Percentiles rank a stretch among this genome's conserved stretches.
Evolutionary conservation across 2,797 vertebrate species (phyloP).

Genomic region (Melanogrammus aeglefinus): DNA sequence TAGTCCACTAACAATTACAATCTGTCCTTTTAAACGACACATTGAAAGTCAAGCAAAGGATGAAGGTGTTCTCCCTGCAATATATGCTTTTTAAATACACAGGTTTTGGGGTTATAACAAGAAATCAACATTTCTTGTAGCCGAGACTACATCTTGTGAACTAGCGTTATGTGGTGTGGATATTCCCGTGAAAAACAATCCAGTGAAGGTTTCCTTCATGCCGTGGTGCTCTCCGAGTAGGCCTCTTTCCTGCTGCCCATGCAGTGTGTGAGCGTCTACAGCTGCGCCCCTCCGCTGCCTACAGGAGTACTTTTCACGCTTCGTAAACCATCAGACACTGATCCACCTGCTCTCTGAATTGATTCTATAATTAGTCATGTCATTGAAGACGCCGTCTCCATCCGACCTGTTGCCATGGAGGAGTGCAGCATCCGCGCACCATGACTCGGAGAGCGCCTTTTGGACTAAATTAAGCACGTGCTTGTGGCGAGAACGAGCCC

Average conservation of each 20-base stretch:
- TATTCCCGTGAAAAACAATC: neutral
- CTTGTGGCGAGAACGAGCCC: neutral
- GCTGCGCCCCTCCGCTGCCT: neutral
- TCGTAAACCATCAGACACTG: slow-evolving; percentile 25
- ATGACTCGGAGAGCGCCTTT: neutral
- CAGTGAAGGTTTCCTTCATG: neutral
- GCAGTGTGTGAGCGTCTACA: neutral
- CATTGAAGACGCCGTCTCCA: slow-evolving; percentile 48
- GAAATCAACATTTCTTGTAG: no score
- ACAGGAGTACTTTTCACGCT: slow-evolving; percentile 28
- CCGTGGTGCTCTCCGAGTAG: neutral
- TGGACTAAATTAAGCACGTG: neutral
- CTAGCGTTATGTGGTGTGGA: no score
- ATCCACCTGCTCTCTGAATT: slow-evolving; percentile 59
- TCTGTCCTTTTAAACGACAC: neutral
- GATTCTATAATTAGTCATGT: slow-evolving; percentile 63
- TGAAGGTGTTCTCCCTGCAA: neutral
- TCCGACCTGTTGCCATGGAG: slow-evolving; percentile 65
- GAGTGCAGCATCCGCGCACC: neutral
- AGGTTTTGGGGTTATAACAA: no score
- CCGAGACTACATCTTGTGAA: no score
- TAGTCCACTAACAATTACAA: neutral
- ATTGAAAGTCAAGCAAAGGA: neutral
- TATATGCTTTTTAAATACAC: no score
- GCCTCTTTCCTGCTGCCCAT: neutral